A percentile compares a stretch with the other conserved stretches of the same genome.
phyloP scores from a whole-genome alignment of 1,140 invertebrate genomes.

The Drosophila tani region DNA sequence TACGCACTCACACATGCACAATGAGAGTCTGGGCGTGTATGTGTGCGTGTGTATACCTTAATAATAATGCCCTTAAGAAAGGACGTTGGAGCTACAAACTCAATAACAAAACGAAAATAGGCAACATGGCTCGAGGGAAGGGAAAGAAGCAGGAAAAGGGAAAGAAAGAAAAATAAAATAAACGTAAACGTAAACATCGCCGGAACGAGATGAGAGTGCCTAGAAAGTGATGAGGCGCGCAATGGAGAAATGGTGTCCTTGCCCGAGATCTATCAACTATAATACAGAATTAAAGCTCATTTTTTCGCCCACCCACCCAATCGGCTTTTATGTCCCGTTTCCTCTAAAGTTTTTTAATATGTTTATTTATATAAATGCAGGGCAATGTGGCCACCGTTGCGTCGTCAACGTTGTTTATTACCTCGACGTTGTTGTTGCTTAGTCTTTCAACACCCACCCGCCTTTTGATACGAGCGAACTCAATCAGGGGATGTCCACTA shows the following conservation, averaged over 20 bases:
- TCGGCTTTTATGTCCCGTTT: slow-evolving; percentile 56
- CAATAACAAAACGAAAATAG: slow-evolving; percentile 50
- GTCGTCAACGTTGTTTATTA: slow-evolving; percentile 59
- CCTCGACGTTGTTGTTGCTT: slow-evolving; percentile 17
- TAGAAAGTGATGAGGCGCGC: slow-evolving; percentile 39
- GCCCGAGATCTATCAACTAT: slow-evolving; percentile 28
- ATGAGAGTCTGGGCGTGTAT: slow-evolving; percentile 12
- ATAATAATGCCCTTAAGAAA: slow-evolving; percentile 73
- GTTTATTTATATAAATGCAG: slow-evolving; percentile 73
- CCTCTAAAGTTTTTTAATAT: slow-evolving; percentile 78
- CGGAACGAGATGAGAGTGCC: slow-evolving; percentile 13
- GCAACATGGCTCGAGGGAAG: slow-evolving; percentile 24
- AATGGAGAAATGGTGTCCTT: not conserved
- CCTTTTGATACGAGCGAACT: not conserved
- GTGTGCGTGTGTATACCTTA: slow-evolving; percentile 51
- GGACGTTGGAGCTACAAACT: slow-evolving; percentile 46
- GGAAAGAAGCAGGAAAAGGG: not conserved
- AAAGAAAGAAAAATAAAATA: slow-evolving; percentile 56
- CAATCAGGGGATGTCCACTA: slow-evolving; percentile 38
- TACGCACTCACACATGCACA: slow-evolving; percentile 22
- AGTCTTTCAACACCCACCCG: not conserved
- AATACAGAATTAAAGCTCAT: slow-evolving; percentile 24
- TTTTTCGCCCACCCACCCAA: slow-evolving; percentile 3
- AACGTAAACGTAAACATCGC: slow-evolving; percentile 56
- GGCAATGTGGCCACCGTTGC: slow-evolving; percentile 24